Conservation (phyloP, 2,113 vertebrate genomes). For the Buteo buteo region DNA sequence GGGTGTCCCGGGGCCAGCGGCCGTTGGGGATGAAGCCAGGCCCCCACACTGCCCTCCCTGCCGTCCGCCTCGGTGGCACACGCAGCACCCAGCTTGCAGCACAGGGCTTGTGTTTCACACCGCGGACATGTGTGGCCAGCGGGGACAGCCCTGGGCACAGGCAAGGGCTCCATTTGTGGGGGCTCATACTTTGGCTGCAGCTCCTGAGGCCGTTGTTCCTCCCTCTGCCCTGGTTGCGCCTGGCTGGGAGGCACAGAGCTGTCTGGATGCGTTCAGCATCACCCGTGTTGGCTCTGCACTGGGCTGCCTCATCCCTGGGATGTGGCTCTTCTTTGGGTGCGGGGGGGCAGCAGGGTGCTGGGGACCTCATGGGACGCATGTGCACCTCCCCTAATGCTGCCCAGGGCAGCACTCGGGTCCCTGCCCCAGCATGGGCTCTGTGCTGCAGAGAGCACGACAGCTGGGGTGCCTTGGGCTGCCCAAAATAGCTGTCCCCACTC, state of each 20-base stretch:
- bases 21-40: neutral
- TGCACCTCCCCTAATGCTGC: neutral
- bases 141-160: neutral
- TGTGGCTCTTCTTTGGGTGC: neutral
- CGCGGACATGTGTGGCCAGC: accelerated
- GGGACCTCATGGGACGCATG: neutral
- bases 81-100: neutral
- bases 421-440: neutral
- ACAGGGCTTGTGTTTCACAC: neutral
- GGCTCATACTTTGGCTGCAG: neutral
- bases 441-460: neutral
- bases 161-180: neutral
- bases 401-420: neutral
- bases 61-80: neutral
- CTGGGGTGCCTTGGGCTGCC: constrained; percentile 12
- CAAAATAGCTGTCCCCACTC: constrained; percentile 16
- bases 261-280: neutral
- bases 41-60: neutral
- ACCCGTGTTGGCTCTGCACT: neutral
- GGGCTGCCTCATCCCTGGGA: neutral
- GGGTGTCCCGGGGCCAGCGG: neutral
- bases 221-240: too few species aligned
- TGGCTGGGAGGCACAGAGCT: neutral
- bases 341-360: neutral
- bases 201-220: neutral